These are phyloP conservation scores for Periparus ater DNA, from an alignment of 2,797 vertebrate species.

Conservation along the genomic window DNA sequence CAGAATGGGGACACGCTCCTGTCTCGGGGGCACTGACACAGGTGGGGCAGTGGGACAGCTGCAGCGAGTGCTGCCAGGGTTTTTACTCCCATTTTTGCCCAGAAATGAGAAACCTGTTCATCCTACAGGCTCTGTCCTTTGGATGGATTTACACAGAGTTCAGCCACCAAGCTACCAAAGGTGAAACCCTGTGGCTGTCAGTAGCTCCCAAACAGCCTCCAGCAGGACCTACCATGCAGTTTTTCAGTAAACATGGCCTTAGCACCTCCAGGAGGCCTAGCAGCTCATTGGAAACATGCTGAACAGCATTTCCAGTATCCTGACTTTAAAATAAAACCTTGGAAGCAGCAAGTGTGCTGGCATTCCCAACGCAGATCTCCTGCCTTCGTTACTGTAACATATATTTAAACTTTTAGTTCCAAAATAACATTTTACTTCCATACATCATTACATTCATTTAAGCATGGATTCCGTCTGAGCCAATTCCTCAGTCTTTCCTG, in stretches of 20 bases:
- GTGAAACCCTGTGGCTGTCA: not conserved
- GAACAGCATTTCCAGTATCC: not conserved
- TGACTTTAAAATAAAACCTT: constrained; percentile 39
- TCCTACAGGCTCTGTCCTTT: not conserved
- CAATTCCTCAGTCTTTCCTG: not conserved
- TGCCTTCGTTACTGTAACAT: not conserved
- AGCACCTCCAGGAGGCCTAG: not conserved
- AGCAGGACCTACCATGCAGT: not conserved
- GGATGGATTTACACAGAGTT: not conserved
- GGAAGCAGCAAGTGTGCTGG: constrained; percentile 24
- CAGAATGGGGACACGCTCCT: accelerated
- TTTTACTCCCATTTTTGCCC: accelerated
- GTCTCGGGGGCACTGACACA: not conserved
- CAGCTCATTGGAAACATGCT: not conserved
- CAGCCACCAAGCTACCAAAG: accelerated
- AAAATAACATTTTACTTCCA: constrained; percentile 37
- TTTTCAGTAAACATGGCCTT: not conserved
- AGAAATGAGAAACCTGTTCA: not conserved
- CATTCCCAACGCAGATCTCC: not conserved
- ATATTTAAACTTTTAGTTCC: not conserved
- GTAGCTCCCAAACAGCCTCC: not conserved
- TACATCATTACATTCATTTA: not conserved
- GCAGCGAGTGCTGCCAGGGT: accelerated
- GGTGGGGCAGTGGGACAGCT: accelerated
- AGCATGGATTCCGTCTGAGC: not conserved